A percentile compares a stretch with the other conserved stretches of the same genome.
Evolutionary conservation across 2,113 vertebrate genomes (phyloP).

Genomic region (Corynorhinus townsendii): DNA sequence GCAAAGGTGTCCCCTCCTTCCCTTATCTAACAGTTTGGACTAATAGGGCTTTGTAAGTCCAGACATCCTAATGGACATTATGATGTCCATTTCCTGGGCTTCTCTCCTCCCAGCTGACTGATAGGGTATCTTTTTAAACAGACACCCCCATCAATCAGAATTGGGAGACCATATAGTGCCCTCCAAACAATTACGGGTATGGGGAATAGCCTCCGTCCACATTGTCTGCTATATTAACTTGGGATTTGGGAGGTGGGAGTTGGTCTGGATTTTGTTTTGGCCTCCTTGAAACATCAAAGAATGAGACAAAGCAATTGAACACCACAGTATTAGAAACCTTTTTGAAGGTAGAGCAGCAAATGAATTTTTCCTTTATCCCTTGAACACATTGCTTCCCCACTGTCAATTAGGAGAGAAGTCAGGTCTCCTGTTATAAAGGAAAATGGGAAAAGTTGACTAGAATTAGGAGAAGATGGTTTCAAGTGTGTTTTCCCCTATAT

Average conservation of each 20-base stretch:
- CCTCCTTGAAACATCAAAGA: constrained; percentile 44
- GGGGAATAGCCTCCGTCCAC: not conserved
- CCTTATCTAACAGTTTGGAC: not conserved
- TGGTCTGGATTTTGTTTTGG: constrained; percentile 14
- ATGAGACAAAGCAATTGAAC: not conserved
- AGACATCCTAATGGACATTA: rapidly evolving
- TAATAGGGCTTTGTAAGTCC: not conserved
- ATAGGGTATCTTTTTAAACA: not conserved
- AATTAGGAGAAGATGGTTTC: not conserved
- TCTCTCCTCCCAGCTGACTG: not conserved
- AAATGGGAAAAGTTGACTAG: not conserved
- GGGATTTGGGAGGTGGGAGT: not conserved
- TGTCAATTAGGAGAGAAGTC: not conserved
- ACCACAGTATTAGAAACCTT: not conserved
- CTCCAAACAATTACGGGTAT: not conserved
- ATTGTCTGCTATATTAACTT: not conserved
- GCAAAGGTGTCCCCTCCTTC: not conserved
- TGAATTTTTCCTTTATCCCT: not conserved
- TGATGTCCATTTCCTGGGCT: not conserved
- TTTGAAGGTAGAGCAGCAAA: not conserved
- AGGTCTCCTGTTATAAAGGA: not conserved
- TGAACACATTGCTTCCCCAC: not conserved
- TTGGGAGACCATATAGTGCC: not conserved
- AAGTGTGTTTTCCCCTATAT: not conserved
- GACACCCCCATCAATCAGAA: not conserved